Evolutionary conservation across 2,113 vertebrate genomes (phyloP), one percentile per base, ranked within the genome.

Genomic region (Alosa alosa): DNA sequence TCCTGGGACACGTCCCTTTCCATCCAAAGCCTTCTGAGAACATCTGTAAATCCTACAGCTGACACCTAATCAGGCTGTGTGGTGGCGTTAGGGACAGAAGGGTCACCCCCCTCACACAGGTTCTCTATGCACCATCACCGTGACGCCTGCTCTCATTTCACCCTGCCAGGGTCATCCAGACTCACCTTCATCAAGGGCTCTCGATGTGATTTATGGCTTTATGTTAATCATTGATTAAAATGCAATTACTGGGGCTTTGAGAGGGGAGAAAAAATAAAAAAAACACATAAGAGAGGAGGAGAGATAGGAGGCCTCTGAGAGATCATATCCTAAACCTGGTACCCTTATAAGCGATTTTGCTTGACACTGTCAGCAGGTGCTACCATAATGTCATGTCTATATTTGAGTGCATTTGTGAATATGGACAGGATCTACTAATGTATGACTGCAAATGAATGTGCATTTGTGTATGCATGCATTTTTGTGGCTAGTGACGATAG

Each of bases 201-300:
- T 85, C 75, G 0, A 5, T 49, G 44, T 89, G 88, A 89, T 87
- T 87, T 85, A 89, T 89, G 88, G 78, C 86, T 87, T 84, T 72
- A 87, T 87, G 86, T 82, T 87, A 89, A 89, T 86, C 44, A 86
- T 86, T 81, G 85, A 85, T 86, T 87, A 87, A 84, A 89, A 84
- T 86, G 82, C 84, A 89, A 89, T 83, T 87, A 86, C 68, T 13
- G 82, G 84, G 49, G 47, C 83, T 87, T 83, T 82, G 84, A 41
- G 55, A 85, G 78, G 36, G 60, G n/a, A 52, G 47, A 15, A 31
- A 78, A 78, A 78, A 25, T 39, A 78, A 78, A 78, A 36, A 0
- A 78, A 36, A 0, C 25, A 78, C 41, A 36, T 78, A 78, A 41
- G 41, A 88, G 83, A 81, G 47, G 60, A 18, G 82, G 22, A 13